phyloP scores from a whole-genome alignment of 2,888 invertebrate species.

The Pherbina coryleti region DNA sequence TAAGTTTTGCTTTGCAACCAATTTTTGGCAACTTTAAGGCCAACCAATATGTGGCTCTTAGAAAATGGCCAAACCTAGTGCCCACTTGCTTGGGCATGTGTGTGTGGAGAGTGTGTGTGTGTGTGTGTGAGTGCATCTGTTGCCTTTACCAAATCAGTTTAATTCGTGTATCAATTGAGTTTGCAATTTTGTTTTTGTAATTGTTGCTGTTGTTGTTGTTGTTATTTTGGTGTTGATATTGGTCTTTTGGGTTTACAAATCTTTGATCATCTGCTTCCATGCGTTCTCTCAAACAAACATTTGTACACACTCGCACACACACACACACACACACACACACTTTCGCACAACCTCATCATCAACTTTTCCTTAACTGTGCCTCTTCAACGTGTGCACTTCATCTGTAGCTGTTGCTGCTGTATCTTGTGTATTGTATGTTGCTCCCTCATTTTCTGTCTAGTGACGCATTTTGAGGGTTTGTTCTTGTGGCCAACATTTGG shows the following conservation, averaged over 20 bases:
- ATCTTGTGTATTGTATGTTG: neutral
- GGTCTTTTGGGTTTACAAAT: slow-evolving; percentile 37
- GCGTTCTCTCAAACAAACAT: slow-evolving; percentile 20
- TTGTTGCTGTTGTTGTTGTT: slow-evolving; percentile 30
- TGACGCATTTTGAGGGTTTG: slow-evolving; percentile 64
- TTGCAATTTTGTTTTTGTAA: slow-evolving; percentile 47
- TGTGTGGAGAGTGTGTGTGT: neutral
- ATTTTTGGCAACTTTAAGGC: slow-evolving; percentile 50
- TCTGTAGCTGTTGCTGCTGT: neutral
- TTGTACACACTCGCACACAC: slow-evolving; percentile 41
- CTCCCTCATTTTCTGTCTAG: neutral
- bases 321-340: slow-evolving; percentile 48
- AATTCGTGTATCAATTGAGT: slow-evolving; percentile 55
- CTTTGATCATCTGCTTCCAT: slow-evolving; percentile 29
- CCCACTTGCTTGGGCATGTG: neutral
- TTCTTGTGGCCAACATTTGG: slow-evolving; percentile 69
- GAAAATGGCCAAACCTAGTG: slow-evolving; percentile 9
- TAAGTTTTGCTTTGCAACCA: slow-evolving; percentile 24
- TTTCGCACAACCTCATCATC: slow-evolving; percentile 27
- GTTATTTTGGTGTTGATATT: slow-evolving; percentile 37
- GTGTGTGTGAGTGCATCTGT: neutral
- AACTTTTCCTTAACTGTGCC: neutral
- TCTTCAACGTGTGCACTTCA: neutral
- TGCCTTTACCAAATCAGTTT: slow-evolving; percentile 48
- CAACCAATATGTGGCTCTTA: slow-evolving; percentile 50